These are phyloP conservation scores for Odontothrips loti DNA, from an alignment of 2,888 invertebrate genomes.

Conservation along the genomic window DNA sequence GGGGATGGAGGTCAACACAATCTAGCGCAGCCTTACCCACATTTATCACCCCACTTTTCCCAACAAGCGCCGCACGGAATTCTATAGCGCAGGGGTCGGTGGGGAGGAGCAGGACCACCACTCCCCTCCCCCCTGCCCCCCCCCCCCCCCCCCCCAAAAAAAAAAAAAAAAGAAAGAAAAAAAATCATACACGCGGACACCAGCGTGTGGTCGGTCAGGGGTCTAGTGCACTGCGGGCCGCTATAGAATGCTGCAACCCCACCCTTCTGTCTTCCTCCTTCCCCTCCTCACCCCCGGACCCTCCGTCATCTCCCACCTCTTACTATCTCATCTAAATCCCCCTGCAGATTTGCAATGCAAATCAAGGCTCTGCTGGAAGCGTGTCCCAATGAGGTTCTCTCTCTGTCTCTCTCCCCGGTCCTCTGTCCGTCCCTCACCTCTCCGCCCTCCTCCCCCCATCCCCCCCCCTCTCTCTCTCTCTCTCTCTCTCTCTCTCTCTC, in stretches of 20 bases:
- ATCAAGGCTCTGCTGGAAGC: slow-evolving; percentile 20
- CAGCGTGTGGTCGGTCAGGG: no score
- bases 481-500: neutral
- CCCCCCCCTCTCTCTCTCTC: neutral
- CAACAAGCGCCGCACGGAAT: no score
- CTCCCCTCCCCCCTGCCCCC: no score
- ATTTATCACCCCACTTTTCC: no score
- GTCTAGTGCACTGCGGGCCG: neutral
- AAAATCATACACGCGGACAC: no score
- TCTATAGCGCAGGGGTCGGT: no score
- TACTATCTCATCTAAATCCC: slow-evolving; percentile 26
- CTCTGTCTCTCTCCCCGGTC: neutral
- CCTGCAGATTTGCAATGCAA: slow-evolving; percentile 24
- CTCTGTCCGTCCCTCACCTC: neutral
- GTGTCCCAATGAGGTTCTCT: slow-evolving; percentile 19
- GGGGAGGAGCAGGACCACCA: no score
- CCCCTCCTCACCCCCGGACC: neutral
- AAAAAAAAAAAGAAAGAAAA: no score
- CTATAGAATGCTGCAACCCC: neutral
- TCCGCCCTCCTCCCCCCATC: neutral
- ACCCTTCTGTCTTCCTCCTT: neutral
- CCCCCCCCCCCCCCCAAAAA: no score
- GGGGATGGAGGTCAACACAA: no score
- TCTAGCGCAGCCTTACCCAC: no score
- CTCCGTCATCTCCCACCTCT: slow-evolving; percentile 7